A percentile compares a stretch with the other conserved stretches of the same genome.
These are phyloP conservation scores for Epirrhoe tristata DNA, from an alignment of 2,888 invertebrate species.

Conservation along the genomic window DNA sequence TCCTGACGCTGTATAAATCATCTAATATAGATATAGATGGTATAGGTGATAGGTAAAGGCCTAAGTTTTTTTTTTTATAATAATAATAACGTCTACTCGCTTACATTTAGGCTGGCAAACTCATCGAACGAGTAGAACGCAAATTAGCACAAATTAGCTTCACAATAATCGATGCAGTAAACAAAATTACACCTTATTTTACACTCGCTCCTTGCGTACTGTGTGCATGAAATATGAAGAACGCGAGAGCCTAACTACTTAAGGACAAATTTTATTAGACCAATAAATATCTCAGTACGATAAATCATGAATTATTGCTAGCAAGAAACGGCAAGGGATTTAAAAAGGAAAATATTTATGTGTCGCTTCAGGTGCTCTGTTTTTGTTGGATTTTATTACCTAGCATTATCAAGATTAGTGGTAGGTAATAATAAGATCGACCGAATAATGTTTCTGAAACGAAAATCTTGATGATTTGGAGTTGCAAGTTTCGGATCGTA, in stretches of 20 bases:
- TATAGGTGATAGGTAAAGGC: no score
- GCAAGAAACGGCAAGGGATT: conserved; percentile 50
- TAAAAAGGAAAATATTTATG: conserved; percentile 50
- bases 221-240: conserved; percentile 51
- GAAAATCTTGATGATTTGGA: no score
- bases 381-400: conserved; percentile 9
- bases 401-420: not conserved
- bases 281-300: conserved; percentile 62
- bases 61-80: no score
- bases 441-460: no score
- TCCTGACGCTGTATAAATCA: no score
- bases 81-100: no score
- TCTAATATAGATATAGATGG: no score
- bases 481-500: no score
- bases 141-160: no score
- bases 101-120: no score
- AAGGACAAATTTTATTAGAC: conserved; percentile 68
- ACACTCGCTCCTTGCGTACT: conserved; percentile 24
- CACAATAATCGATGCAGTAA: conserved; percentile 21
- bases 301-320: conserved; percentile 65
- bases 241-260: conserved; percentile 49
- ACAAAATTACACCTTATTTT: conserved; percentile 23
- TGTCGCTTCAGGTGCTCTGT: conserved; percentile 34
- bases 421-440: not conserved
- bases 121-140: no score